Conservation (phyloP, 2,888 invertebrate genomes). For the Ophioninae sp. region DNA sequence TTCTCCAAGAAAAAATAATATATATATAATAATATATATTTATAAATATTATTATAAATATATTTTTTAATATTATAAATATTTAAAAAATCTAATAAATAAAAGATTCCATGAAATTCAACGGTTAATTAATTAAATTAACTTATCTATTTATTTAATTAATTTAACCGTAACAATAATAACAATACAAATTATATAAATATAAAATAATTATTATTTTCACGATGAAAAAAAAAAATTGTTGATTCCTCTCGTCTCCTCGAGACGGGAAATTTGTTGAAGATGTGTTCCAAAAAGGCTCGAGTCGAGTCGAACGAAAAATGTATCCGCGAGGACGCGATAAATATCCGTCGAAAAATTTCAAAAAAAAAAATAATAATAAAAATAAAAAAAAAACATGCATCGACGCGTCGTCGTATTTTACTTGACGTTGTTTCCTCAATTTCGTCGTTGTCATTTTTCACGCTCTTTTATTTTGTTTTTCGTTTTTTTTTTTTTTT, state of each 20-base stretch:
- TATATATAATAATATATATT: no score
- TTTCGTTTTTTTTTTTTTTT: not conserved
- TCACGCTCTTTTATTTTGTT: not conserved
- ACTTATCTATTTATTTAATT: no score
- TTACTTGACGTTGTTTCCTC: not conserved
- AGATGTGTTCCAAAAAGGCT: not conserved
- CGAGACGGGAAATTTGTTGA: not conserved
- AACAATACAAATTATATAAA: no score
- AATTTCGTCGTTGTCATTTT: not conserved
- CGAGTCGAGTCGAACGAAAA: not conserved
- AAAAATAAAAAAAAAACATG: not conserved
- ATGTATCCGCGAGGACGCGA: not conserved
- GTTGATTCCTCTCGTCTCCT: not conserved
- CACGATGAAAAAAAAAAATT: not conserved
- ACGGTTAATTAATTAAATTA: no score
- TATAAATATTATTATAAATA: no score
- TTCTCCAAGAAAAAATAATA: no score
- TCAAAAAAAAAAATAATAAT: no score
- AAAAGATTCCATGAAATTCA: no score
- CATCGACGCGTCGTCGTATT: not conserved
- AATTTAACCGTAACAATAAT: no score
- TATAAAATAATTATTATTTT: no score
- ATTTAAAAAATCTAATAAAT: no score
- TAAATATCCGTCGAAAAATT: not conserved
- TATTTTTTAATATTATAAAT: no score